Evolutionary conservation across 2,888 invertebrate species (phyloP).

Genomic region (Digitonthophagus gazella): DNA sequence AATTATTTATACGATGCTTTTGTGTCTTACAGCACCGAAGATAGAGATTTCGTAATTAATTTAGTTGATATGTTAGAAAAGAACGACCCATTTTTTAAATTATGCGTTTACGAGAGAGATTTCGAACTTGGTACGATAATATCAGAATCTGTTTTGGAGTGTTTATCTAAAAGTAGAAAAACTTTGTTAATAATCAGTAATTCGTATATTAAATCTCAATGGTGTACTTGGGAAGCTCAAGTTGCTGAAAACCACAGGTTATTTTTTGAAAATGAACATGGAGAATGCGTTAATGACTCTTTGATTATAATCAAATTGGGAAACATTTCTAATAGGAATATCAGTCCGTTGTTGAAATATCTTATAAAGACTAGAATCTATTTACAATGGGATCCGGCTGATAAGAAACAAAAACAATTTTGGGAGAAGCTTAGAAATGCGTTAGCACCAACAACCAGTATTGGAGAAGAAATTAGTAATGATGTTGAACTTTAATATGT

Average conservation of each 20-base stretch:
- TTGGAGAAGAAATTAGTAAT: neutral
- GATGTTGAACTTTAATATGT: neutral
- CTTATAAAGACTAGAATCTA: conserved; percentile 65
- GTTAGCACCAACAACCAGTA: conserved; percentile 34
- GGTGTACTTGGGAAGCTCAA: conserved; percentile 71
- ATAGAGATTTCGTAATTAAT: conserved; percentile 60
- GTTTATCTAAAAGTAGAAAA: conserved; percentile 63
- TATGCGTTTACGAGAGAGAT: conserved; percentile 71
- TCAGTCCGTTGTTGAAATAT: conserved; percentile 61
- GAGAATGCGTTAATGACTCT: conserved; percentile 57
- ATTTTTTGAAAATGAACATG: conserved; percentile 55
- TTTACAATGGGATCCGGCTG: conserved; percentile 59
- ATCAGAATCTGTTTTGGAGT: conserved; percentile 63
- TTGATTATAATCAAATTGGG: conserved; percentile 64
- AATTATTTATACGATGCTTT: conserved; percentile 60
- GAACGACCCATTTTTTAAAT: conserved; percentile 58
- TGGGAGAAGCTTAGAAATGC: conserved; percentile 46
- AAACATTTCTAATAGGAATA: conserved; percentile 55
- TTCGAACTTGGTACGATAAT: conserved; percentile 64
- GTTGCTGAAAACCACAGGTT: conserved; percentile 65
- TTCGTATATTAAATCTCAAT: conserved; percentile 67
- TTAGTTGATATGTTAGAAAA: conserved; percentile 62
- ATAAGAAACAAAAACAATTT: conserved; percentile 44
- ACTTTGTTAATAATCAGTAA: conserved; percentile 67
- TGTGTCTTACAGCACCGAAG: conserved; percentile 61